Conservation (phyloP, 1,140 invertebrate species). For the Zaprionus inermis region DNA sequence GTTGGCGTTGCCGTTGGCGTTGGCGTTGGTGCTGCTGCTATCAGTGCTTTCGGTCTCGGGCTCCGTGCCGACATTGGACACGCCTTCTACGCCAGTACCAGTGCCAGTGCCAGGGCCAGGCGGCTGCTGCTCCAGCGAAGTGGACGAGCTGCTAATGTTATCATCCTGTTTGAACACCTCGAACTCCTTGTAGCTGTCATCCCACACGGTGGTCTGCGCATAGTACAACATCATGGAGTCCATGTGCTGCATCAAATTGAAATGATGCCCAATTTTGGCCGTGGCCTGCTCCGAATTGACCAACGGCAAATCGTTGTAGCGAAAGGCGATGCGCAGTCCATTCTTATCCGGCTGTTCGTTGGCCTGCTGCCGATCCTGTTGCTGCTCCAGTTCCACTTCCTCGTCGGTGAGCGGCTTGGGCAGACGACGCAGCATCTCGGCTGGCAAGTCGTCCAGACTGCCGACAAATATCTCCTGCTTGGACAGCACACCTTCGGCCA, state of each 20-base stretch:
- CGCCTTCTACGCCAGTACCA: slow-evolving; percentile 3
- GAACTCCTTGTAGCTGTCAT: slow-evolving; percentile 58
- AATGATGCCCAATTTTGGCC: slow-evolving; percentile 87
- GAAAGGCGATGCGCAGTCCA: slow-evolving; percentile 93
- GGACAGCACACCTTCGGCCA: slow-evolving; percentile 91
- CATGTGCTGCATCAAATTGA: slow-evolving; percentile 91
- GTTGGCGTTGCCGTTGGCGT: slow-evolving; percentile 18
- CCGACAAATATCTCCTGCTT: slow-evolving; percentile 89
- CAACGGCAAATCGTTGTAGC: slow-evolving; percentile 90
- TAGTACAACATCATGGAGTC: slow-evolving; percentile 86
- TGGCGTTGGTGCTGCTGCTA: slow-evolving; percentile 24
- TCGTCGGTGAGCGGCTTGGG: slow-evolving; percentile 83
- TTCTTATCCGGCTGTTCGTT: slow-evolving; percentile 74
- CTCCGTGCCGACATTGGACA: neutral
- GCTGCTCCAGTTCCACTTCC: slow-evolving; percentile 53
- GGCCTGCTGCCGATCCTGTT: slow-evolving; percentile 50
- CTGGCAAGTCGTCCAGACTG: slow-evolving; percentile 89
- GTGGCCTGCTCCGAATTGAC: slow-evolving; percentile 86
- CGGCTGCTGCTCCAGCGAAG: slow-evolving; percentile 36
- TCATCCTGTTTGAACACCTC: slow-evolving; percentile 56
- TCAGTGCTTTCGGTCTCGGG: slow-evolving; percentile 11
- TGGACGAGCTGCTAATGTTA: slow-evolving; percentile 45
- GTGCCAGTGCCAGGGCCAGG: neutral
- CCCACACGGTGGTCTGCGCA: slow-evolving; percentile 85
- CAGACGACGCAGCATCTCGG: slow-evolving; percentile 85